Conservation (phyloP, 2,113 vertebrate genomes). For the Abramis brama region DNA sequence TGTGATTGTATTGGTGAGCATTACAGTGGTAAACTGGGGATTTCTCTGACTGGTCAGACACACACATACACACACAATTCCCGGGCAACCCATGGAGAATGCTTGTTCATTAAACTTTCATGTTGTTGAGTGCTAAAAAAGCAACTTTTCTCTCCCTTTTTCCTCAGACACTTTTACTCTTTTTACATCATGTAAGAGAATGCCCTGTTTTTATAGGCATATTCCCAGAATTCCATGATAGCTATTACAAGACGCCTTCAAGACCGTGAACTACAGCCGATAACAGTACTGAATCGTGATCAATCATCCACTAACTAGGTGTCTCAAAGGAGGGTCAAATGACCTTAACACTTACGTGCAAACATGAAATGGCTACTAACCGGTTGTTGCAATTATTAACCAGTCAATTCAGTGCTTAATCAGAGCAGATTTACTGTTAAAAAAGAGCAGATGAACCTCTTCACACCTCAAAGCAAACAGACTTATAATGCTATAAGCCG, state of each 20-base stretch:
- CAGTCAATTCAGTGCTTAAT: neutral
- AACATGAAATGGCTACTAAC: neutral
- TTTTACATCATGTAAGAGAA: neutral
- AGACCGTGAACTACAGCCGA: neutral
- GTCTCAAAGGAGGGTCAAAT: neutral
- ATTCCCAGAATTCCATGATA: neutral
- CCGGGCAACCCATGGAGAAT: constrained; percentile 61
- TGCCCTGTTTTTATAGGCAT: neutral
- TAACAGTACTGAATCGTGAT: neutral
- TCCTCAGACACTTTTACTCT: neutral
- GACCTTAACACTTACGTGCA: neutral
- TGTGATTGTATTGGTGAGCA: neutral
- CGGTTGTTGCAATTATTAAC: constrained; percentile 43
- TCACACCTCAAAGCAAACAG: constrained; percentile 33
- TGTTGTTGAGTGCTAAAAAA: constrained; percentile 64
- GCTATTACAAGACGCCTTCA: neutral
- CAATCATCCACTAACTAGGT: neutral
- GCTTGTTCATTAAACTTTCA: constrained; percentile 70
- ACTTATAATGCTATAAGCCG: neutral
- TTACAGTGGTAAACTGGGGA: constrained; percentile 5
- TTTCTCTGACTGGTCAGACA: constrained; percentile 44
- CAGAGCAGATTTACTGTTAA: neutral
- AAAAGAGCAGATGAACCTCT: constrained; percentile 17
- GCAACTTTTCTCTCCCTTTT: constrained; percentile 30
- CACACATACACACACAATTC: constrained; percentile 35